Evolutionary conservation across 1,140 invertebrate species (phyloP).

Genomic region (Papilio dardanus): DNA sequence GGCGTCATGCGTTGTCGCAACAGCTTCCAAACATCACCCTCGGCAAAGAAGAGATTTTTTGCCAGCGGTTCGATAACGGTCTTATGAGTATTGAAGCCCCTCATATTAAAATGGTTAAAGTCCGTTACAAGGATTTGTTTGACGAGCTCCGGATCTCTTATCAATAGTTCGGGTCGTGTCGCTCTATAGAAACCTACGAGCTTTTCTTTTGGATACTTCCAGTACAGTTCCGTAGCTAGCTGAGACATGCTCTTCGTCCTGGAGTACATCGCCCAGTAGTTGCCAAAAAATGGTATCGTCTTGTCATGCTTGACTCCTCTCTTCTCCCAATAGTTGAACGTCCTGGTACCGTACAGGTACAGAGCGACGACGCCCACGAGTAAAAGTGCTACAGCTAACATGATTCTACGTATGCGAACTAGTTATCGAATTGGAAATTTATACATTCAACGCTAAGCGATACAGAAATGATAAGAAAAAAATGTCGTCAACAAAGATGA

Average conservation of each 20-base stretch:
- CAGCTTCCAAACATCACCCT: slow-evolving; percentile 72
- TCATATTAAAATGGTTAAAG: slow-evolving; percentile 77
- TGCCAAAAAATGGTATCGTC: slow-evolving; percentile 60
- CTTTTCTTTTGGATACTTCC: slow-evolving; percentile 38
- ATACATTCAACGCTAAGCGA: no score
- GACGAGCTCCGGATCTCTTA: slow-evolving; percentile 59
- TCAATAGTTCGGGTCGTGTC: slow-evolving; percentile 61
- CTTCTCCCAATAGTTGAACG: slow-evolving; percentile 67
- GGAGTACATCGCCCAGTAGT: slow-evolving; percentile 15
- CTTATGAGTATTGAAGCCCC: slow-evolving; percentile 31
- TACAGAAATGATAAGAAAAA: no score
- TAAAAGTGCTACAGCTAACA: background rate
- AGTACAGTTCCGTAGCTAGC: slow-evolving; percentile 39
- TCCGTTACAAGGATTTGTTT: slow-evolving; percentile 81
- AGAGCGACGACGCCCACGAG: background rate
- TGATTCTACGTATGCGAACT: no score
- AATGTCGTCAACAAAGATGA: no score
- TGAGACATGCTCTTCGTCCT: slow-evolving; percentile 35
- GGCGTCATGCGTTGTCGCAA: slow-evolving; percentile 79
- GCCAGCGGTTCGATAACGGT: slow-evolving; percentile 44
- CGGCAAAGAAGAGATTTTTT: slow-evolving; percentile 45
- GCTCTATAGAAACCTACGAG: slow-evolving; percentile 35
- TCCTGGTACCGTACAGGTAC: background rate
- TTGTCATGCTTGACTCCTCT: slow-evolving; percentile 60
- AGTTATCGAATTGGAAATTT: no score